Conservation (phyloP, 1,140 invertebrate species). For the Drosophila prosaltans region DNA sequence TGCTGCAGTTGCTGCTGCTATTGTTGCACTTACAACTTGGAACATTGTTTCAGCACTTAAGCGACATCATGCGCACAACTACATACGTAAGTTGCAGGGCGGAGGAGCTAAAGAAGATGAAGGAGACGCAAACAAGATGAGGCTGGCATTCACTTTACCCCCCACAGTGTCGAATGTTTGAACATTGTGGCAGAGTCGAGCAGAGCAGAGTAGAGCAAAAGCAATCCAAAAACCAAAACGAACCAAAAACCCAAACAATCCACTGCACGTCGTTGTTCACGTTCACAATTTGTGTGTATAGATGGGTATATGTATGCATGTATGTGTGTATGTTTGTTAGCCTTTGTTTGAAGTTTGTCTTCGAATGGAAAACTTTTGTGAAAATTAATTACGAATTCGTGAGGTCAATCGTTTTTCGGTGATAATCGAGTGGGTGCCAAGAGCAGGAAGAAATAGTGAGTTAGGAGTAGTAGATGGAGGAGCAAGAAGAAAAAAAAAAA, state of each 20-base stretch:
- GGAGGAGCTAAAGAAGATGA: constrained; percentile 21
- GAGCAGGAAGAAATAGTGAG: constrained; percentile 16
- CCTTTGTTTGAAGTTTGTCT: constrained; percentile 81
- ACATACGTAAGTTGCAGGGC: constrained; percentile 24
- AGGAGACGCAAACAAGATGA: constrained; percentile 36
- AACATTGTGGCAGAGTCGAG: constrained; percentile 60
- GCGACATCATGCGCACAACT: constrained; percentile 73
- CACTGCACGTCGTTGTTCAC: constrained; percentile 43
- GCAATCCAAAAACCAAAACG: constrained; percentile 53
- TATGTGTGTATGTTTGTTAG: constrained; percentile 18
- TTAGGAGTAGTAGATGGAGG: constrained; percentile 7
- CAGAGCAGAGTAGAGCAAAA: not conserved
- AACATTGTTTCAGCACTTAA: constrained; percentile 82
- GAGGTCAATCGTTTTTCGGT: constrained; percentile 81
- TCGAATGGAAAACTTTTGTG: constrained; percentile 82
- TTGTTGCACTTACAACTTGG: constrained; percentile 78
- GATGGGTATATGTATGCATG: not conserved
- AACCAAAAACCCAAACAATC: constrained; percentile 55
- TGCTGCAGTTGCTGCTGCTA: constrained; percentile 43
- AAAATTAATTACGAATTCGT: constrained; percentile 82
- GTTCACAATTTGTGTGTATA: constrained; percentile 30
- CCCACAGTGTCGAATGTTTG: constrained; percentile 74
- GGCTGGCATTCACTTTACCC: constrained; percentile 59
- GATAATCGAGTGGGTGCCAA: constrained; percentile 80
- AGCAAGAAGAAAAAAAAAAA: too few species aligned